Base-by-base conservation (phyloP, 2,888 invertebrate species). In the Agrotis ipsilon region DNA sequence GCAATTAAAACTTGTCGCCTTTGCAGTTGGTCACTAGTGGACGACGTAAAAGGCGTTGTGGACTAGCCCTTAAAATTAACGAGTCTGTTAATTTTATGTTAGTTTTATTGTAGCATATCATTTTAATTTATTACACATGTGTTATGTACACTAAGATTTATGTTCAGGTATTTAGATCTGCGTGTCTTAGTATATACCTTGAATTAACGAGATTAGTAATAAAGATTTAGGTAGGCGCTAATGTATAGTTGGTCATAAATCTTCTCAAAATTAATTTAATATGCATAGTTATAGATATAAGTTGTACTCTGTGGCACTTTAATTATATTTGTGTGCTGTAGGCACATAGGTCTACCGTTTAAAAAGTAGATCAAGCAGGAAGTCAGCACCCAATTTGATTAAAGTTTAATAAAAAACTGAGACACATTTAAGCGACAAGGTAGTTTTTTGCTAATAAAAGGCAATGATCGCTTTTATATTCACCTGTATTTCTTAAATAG, bases 391-490 rank as follows among this genome's bases (percentile, higher is more conserved):
- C 67, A 59, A 80, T 80, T 75, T 62, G 72, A 80, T 72, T 79
- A 68, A 80, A 75, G 61, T 68, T 80, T 51, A 64, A 65, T 68
- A 79, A 78, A 75, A 79, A 80, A 80, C 64, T 4, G 49, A 76
- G 62, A 54, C 60, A 59, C 19, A 72, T 72, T 71, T 67, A 14
- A 54, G 68, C 46, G 64, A 64, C 71, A 55, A 65, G 61, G 57
- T 59, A 27, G 43, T 62, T 79, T 78, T 80, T 75, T 78, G 78
- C 65, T 66, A 63, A 66, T 78, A 74, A 69, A 62, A 48, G 14
- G 21, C 46, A 66, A 61, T 43, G 14, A 18, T 51, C 43, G 27
- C 52, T 49, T 77, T 71, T 51, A 64, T 59, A n/a, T 49, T 19
- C 16, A 45, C 3, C 18, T 48, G 54, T 72, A 59, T 72, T 72